Conservation (phyloP, 2,888 invertebrate species). For the Listrodromus nycthemerus region DNA sequence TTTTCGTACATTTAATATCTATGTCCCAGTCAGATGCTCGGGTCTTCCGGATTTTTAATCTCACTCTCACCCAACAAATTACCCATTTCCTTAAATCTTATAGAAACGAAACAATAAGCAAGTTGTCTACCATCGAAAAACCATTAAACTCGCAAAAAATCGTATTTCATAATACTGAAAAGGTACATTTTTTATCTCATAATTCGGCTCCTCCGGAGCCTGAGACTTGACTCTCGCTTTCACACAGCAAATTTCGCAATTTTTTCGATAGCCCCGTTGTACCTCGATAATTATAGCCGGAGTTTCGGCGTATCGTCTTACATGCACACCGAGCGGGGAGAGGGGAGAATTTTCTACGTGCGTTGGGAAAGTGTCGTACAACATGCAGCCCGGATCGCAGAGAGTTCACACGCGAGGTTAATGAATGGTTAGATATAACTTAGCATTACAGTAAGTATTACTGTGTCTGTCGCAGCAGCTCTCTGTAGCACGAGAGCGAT, state of each 20-base stretch:
- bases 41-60: no score
- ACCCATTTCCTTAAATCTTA: no score
- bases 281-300: background rate
- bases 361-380: slow-evolving; percentile 7
- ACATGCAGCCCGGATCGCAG: background rate
- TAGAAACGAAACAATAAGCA: no score
- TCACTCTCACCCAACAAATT: no score
- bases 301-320: slow-evolving; percentile 51
- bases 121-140: no score
- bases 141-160: no score
- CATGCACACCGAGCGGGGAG: slow-evolving; percentile 1
- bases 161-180: background rate
- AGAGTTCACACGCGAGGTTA: slow-evolving; percentile 82
- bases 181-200: background rate
- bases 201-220: background rate
- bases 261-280: background rate
- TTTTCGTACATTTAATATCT: no score
- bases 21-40: no score
- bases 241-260: background rate
- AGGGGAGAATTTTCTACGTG: background rate
- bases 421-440: slow-evolving; percentile 84
- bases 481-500: slow-evolving; percentile 64
- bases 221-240: slow-evolving; percentile 4
- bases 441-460: slow-evolving; percentile 73
- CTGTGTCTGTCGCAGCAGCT: slow-evolving; percentile 7